Conservation (phyloP, 1,140 invertebrate species). For the Andrena cerasifolii region DNA sequence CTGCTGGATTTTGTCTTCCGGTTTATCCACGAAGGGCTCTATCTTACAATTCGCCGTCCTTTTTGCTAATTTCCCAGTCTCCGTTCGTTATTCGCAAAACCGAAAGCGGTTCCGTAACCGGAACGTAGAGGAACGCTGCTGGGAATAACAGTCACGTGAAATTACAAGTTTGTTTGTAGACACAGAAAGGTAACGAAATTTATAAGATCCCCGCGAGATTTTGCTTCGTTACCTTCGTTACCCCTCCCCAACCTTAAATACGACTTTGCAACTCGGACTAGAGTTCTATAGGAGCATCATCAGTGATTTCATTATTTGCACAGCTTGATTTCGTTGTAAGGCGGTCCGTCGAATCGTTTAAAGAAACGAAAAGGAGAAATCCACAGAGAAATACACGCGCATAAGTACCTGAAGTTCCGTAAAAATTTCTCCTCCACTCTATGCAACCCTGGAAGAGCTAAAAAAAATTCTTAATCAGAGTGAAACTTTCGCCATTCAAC, state of each 20-base stretch:
- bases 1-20: not conserved
- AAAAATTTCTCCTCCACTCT: not conserved
- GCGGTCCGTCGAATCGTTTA: no score
- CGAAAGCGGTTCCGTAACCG: not conserved
- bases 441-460: not conserved
- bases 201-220: slow-evolving; percentile 39
- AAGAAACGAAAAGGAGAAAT: no score
- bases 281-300: not conserved
- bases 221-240: slow-evolving; percentile 60
- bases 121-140: slow-evolving; percentile 35
- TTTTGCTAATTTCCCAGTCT: slow-evolving; percentile 10
- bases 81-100: slow-evolving; percentile 36
- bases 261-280: slow-evolving; percentile 32
- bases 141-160: slow-evolving; percentile 27
- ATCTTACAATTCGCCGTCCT: not conserved
- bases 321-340: not conserved
- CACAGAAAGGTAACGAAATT: slow-evolving; percentile 51
- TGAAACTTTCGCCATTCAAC: not conserved
- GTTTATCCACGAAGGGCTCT: not conserved
- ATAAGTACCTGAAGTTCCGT: no score
- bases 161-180: slow-evolving; percentile 52
- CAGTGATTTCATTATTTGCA: not conserved
- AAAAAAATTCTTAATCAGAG: not conserved
- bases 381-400: no score
- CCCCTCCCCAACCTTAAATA: not conserved